Evolutionary conservation across 2,888 invertebrate species (phyloP).

Genomic region (Archaeoteleia sp.): DNA sequence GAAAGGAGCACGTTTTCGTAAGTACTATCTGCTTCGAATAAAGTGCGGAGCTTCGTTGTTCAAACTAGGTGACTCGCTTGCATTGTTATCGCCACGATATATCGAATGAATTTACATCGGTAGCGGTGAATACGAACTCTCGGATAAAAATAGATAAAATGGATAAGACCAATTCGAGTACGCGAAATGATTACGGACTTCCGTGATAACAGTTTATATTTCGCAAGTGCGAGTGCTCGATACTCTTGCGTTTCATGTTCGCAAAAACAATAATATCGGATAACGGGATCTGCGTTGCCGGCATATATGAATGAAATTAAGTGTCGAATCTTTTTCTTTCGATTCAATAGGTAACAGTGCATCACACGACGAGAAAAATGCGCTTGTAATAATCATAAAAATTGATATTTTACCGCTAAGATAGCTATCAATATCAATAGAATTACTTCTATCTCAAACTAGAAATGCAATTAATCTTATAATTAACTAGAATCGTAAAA

Average conservation of each 20-base stretch:
- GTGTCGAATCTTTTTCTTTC: constrained; percentile 4
- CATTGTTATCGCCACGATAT: constrained; percentile 56
- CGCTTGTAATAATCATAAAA: no score
- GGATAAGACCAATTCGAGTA: constrained; percentile 46
- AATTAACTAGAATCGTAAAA: no score
- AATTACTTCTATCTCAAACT: no score
- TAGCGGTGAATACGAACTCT: constrained; percentile 36
- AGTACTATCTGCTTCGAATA: constrained; percentile 55
- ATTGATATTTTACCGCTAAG: no score
- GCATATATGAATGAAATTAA: constrained; percentile 25
- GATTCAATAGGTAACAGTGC: background rate
- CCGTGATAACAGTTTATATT: constrained; percentile 48
- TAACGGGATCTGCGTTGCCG: constrained; percentile 37
- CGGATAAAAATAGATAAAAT: constrained; percentile 55
- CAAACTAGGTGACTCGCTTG: constrained; percentile 55
- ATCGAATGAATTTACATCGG: constrained; percentile 57
- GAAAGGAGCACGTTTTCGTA: constrained; percentile 59
- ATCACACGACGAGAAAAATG: no score
- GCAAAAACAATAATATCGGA: constrained; percentile 48
- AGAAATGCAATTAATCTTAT: no score
- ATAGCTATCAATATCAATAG: no score
- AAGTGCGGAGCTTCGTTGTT: constrained; percentile 46
- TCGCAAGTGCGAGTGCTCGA: constrained; percentile 34
- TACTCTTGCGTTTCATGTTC: background rate
- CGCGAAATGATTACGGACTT: constrained; percentile 50